Evolutionary conservation across 2,113 vertebrate genomes (phyloP), one percentile per base, ranked within the genome.

Genomic region (Gobio gobio): DNA sequence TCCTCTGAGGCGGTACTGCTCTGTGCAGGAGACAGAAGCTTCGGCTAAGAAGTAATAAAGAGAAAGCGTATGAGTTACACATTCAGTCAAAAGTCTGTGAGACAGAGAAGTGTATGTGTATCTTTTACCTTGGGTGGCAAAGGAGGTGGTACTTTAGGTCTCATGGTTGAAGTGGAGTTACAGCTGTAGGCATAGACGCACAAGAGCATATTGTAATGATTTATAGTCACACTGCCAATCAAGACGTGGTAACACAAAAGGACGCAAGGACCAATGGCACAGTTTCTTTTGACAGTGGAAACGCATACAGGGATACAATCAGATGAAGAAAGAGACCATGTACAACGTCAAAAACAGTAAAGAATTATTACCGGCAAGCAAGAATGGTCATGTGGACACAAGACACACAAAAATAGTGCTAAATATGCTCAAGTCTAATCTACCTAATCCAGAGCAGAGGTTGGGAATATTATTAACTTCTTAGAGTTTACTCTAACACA

Each of bases 71-170:
- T 18, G 22, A 33, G 22, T 56, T 5, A 43, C 40, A 61, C 63
- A 18, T 36, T 66, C 29, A 18, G 63, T 66, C 63, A 66, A 3
- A 66, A 66, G 29, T 7, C 18, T 56, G 54, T 8, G 54, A 22
- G 18, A 56, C 20, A 56, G 33, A 22, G 18, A 47, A 40, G 33
- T 4, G 77, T 36, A 8, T 24, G n/a, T 24, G 3, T 29, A 1
- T 5, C 0, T 76, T 90, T 72, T 93, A 98, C 98, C 97, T 99
- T 99, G 86, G 98, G 98, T 56, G 98, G 98, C 84, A 99, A 95
- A 74, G 98, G 98, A 63, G 98, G 98, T 10, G 98, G 98, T 87
- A 98, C 94, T 94, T 97, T 99, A 74, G 97, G 96, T 93, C 97
- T 98, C 96, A 99, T 97, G 43, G 98, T 99, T 80, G 97, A 97